Evolutionary conservation across 2,113 vertebrate species (phyloP), one percentile per base, ranked within the genome.

Genomic region (Hippocampus comes): DNA sequence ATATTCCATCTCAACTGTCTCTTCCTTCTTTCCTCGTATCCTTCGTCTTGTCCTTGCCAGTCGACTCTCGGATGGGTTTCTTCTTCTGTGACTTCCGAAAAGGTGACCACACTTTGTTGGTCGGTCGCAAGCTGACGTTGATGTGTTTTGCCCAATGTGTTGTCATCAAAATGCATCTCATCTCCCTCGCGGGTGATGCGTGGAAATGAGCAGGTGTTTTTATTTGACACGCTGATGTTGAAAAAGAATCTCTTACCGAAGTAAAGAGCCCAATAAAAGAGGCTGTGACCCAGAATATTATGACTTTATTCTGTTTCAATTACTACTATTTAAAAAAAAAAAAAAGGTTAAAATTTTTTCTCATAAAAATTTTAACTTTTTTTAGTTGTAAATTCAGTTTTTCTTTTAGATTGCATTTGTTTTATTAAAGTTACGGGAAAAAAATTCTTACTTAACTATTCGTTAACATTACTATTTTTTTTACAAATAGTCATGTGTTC

Each of bases 1-100:
- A 63, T 88, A 49, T 70, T 5, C 30, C 25, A 53, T 68, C 71
- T 96, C 90, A 95, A 91, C 30, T 78, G 77, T 66, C 77, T 76
- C 53, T 72, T 69, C 80, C 65, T 57, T 94, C 88, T 94, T 27
- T 55, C 48, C 5, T 79, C 65, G 3, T 93, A 10, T 41, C 34
- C 51, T 43, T 9, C 6, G 23, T 69, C 53, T 81, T 79, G 48
- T 67, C 61, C 59, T 76, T 70, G 61, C 94, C 86, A 95, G 96
- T 90, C 88, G 72, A 93, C 95, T 84, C 93, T 95, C 92, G 96
- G 94, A 94, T 94, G 93, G 91, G 92, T 95, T 82, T 88, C 94
- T 77, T 87, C 93, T 83, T 90, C 93, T 72, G 92, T 92, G 82
- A 93, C 84, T 90, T 93, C 93, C 91, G 88, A 76, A 75, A 88